These are phyloP conservation scores for Phortica okadai DNA, from an alignment of 2,888 invertebrate genomes.

Conservation along the genomic window DNA sequence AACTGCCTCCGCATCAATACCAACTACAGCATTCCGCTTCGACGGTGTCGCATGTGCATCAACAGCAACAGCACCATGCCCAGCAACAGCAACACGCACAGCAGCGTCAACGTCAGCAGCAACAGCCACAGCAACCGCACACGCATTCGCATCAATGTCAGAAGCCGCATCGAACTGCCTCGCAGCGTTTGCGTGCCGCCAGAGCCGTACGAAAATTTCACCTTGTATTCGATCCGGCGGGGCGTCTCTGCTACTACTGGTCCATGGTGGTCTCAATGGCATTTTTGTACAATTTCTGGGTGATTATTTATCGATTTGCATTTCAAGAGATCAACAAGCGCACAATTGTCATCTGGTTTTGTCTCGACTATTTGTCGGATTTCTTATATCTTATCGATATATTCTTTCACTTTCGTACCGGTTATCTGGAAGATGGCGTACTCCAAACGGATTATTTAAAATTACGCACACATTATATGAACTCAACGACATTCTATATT, in stretches of 20 bases:
- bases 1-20: slow-evolving; percentile 57
- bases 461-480: slow-evolving; percentile 97
- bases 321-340: slow-evolving; percentile 98
- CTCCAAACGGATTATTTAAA: slow-evolving; percentile 96
- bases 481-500: slow-evolving; percentile 97
- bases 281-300: slow-evolving; percentile 98
- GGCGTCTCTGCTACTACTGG: slow-evolving; percentile 97
- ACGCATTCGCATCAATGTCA: slow-evolving; percentile 57
- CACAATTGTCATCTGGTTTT: slow-evolving; percentile 96
- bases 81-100: slow-evolving; percentile 21
- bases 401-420: slow-evolving; percentile 97
- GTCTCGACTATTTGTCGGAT: slow-evolving; percentile 97
- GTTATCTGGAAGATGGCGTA: slow-evolving; percentile 98
- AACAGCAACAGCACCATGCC: slow-evolving; percentile 18
- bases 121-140: slow-evolving; percentile 56
- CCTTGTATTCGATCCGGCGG: slow-evolving; percentile 98
- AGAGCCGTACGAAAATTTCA: slow-evolving; percentile 84
- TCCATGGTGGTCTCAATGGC: slow-evolving; percentile 97
- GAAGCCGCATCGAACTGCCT: slow-evolving; percentile 72
- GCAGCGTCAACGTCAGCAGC: slow-evolving; percentile 35
- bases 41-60: slow-evolving; percentile 52
- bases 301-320: slow-evolving; percentile 98
- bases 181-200: slow-evolving; percentile 73
- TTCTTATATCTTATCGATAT: slow-evolving; percentile 97
- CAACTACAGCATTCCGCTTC: slow-evolving; percentile 67